These are phyloP conservation scores for Nymphalis polychloros DNA, from an alignment of 2,888 invertebrate species.

Conservation along the genomic window DNA sequence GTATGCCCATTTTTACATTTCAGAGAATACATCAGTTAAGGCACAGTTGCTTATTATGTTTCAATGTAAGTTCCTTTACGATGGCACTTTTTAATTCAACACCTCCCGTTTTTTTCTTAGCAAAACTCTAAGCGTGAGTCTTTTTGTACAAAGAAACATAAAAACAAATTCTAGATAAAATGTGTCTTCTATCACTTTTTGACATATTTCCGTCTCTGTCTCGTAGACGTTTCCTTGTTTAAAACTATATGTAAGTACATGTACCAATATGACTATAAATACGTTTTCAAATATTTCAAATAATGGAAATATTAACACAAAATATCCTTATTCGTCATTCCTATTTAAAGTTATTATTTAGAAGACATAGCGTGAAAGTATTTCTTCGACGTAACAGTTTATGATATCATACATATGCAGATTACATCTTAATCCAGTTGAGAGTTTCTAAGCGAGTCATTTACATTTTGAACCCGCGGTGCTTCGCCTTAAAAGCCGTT, in stretches of 20 bases:
- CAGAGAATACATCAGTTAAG: conserved; percentile 22
- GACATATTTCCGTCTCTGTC: no score
- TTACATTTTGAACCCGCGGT: conserved; percentile 63
- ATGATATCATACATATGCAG: conserved; percentile 61
- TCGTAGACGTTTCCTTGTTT: no score
- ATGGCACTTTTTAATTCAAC: not conserved
- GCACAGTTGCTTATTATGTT: not conserved
- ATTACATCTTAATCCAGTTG: conserved; percentile 60
- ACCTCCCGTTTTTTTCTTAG: no score
- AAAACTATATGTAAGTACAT: no score
- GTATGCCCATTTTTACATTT: conserved; percentile 55
- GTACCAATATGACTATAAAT: no score
- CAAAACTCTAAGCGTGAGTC: no score
- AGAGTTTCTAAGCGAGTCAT: conserved; percentile 66
- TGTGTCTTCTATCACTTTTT: no score
- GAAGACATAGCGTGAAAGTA: conserved; percentile 28
- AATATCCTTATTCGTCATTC: not conserved
- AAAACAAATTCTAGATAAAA: no score
- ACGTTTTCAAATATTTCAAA: no score
- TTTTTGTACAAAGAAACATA: no score
- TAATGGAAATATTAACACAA: not conserved
- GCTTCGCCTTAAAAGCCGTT: conserved; percentile 65
- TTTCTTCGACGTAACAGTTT: conserved; percentile 44
- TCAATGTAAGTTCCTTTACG: not conserved
- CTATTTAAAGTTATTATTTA: conserved; percentile 14